Evolutionary conservation across 2,888 invertebrate species (phyloP), one percentile per base, ranked within the genome.

Genomic region (Chymomyza caudatula): DNA sequence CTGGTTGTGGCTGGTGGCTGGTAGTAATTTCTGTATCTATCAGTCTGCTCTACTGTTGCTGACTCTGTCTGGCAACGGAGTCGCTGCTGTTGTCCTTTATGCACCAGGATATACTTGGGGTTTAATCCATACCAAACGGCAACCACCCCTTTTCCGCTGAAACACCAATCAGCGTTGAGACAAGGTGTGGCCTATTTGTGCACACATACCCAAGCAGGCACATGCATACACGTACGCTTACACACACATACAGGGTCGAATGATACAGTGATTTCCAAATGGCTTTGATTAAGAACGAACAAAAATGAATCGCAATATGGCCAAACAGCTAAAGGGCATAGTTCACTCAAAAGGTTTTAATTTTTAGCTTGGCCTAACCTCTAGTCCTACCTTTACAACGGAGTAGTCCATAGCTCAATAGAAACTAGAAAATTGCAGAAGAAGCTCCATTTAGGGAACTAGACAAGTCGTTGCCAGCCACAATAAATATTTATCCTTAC

Each of bases 91-190:
- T 78, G 69, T 73, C 74, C 72, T 73, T 77, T 69, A 66, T 78
- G 73, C 76, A 74, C 71, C 83, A 79, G 82, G 86, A 84, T 79
- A 78, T 76, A 77, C 77, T 82, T 85, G 79, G 80, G 78, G 74
- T 83, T 87, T 89, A 89, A 87, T 87, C 88, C 86, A 70, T 80
- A 81, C 78, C 76, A 75, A 77, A 64, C 65, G 55, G 67, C 73
- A 74, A 58, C 83, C 89, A 88, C 88, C 86, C 89, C 85, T 88
- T 87, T 86, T 86, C 80, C 84, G 86, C 78, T 74, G 70, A 76
- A 76, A 74, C 83, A 85, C 89, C 89, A 89, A 89, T 89, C 89
- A 89, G 87, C 85, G 78, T 77, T 82, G 81, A 88, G 88, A 77
- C 85, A 87, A 88, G 89, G 89, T 89, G 87, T 87, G 87, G 87